Evolutionary conservation across 2,113 vertebrate species (phyloP), one percentile per base, ranked within the genome.

Genomic region (Pogona vitticeps): DNA sequence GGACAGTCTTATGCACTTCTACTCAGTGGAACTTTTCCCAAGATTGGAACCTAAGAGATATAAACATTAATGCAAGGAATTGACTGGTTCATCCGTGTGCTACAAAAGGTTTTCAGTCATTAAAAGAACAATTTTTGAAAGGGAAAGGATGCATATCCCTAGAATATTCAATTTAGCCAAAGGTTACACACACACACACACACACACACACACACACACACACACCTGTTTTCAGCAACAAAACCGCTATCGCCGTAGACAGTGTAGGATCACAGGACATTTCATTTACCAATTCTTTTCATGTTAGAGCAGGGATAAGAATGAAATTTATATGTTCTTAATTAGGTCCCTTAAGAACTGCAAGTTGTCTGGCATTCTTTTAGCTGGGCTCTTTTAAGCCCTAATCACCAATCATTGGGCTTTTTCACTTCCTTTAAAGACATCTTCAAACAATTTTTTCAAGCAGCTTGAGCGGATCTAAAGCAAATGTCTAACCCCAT

Each of bases 341-440:
- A 92, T 91, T 94, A 86, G 59, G 56, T 93, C 83, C 84, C 90
- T 10, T 59, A 92, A 91, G 91, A 86, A 81, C 28, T 90, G 2
- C 23, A 70, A 82, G 5, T 84, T 52, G 5, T 87, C 52, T 91
- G 58, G 46, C 7, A 38, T 76, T 91, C 33, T 89, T 89, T 58
- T 91, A 89, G 14, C 40, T 84, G 14, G 84, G 38, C 20, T 73
- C 23, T 82, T 93, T 80, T n/a, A 40, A 91, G 20, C 3, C 40
- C 7, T 81, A 72, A 61, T 91, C 77, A 79, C 7, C 78, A 87
- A 77, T 52, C 75, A 52, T 5, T 73, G 17, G 17, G n/a, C 91
- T 85, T 59, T 90, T 92, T 88, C 68, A 79, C 40, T 56, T 68
- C 78, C 72, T 90, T 94, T 76, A 77, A 86, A 90, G 26, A 18